Conservation (phyloP, 2,113 vertebrate genomes). For the Gadus macrocephalus region DNA sequence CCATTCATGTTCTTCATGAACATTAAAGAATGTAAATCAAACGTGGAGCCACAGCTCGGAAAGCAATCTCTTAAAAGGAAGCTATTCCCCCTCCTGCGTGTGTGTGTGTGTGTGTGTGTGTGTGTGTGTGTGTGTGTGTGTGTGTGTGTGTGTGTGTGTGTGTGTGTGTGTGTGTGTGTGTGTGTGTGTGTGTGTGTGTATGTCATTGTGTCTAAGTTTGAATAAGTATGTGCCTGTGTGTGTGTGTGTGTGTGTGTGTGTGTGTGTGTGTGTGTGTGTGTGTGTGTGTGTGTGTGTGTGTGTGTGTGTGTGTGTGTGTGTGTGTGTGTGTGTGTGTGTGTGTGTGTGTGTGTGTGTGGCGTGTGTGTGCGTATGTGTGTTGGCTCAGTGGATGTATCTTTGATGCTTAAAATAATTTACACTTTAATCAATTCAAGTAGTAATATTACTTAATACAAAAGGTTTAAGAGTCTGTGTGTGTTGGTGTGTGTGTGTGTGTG, state of each 20-base stretch:
- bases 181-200: neutral
- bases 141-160: slow-evolving; percentile 16
- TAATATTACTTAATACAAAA: neutral
- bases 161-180: neutral
- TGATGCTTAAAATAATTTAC: too few relatives aligned
- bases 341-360: neutral
- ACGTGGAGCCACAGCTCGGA: too few relatives aligned
- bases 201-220: neutral
- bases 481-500: neutral
- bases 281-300: neutral
- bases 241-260: neutral
- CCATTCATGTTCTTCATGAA: neutral
- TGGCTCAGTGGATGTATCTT: neutral
- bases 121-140: neutral
- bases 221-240: neutral
- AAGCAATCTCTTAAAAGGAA: too few relatives aligned
- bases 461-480: neutral
- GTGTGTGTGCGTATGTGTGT: neutral
- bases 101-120: neutral
- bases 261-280: neutral
- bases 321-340: too few relatives aligned
- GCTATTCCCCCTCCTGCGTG: neutral
- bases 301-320: too few relatives aligned
- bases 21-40: neutral
- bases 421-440: too few relatives aligned